A percentile compares a stretch with the other conserved stretches of the same genome.
Evolutionary conservation across 2,113 vertebrate genomes (phyloP).

Genomic region (Pholis gunnellus): DNA sequence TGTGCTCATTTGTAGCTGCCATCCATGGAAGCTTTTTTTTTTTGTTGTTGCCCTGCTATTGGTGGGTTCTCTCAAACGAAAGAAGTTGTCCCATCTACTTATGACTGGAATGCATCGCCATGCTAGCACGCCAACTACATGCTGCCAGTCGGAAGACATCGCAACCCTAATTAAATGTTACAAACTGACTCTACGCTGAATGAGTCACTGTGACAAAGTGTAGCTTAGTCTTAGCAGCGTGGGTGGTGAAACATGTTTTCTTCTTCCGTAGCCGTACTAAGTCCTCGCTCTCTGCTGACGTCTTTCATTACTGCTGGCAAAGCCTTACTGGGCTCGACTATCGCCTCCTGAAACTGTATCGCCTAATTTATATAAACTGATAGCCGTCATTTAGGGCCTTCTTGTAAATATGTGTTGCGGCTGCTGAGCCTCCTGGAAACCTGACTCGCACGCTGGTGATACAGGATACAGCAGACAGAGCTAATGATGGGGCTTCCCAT

Average conservation of each 20-base stretch:
- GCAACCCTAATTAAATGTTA: constrained; percentile 16
- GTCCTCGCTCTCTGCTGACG: constrained; percentile 13
- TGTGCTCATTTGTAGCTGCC: constrained; percentile 23
- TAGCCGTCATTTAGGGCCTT: constrained; percentile 10
- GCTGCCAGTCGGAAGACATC: not conserved
- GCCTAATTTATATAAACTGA: not conserved
- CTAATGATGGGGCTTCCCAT: constrained; percentile 35
- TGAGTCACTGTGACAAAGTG: constrained; percentile 15
- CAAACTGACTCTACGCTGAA: constrained; percentile 1
- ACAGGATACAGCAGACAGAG: constrained; percentile 27
- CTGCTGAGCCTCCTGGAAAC: constrained; percentile 29
- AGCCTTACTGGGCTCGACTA: not conserved
- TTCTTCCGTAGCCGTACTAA: not conserved
- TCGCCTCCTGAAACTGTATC: constrained; percentile 17
- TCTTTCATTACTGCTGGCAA: not conserved
- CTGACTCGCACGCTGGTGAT: constrained; percentile 24
- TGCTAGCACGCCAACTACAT: not conserved
- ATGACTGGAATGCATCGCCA: not conserved
- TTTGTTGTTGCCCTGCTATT: not conserved
- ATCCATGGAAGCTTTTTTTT: not conserved
- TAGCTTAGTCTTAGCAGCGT: constrained; percentile 16
- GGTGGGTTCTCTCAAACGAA: not conserved
- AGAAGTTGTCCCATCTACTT: not conserved
- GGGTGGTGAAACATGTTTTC: constrained; percentile 29
- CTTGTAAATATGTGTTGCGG: constrained; percentile 32